Percentiles rank a stretch among this genome's conserved stretches.
phyloP scores from a whole-genome alignment of 2,888 invertebrate genomes.

The Belgica antarctica region DNA sequence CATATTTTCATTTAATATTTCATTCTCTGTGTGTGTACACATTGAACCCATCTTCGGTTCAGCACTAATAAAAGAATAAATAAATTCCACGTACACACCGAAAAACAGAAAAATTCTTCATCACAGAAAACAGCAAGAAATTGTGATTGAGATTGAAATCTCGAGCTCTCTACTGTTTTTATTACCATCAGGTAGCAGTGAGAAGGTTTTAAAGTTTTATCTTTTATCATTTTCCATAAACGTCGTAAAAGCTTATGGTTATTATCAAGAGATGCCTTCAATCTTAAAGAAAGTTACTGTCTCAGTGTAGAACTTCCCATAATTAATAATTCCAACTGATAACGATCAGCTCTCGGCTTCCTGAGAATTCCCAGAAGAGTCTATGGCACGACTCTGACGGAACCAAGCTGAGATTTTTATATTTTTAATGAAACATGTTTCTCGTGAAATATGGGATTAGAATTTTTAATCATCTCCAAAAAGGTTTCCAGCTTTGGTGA shows the following conservation, averaged over 20 bases:
- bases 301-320: too few relatives aligned
- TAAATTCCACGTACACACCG: constrained; percentile 35
- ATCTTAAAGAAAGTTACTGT: too few relatives aligned
- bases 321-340: too few relatives aligned
- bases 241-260: neutral
- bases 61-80: constrained; percentile 15
- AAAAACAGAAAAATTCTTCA: neutral
- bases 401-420: neutral
- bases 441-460: neutral
- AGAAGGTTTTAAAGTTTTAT: constrained; percentile 9
- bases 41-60: neutral
- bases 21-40: neutral
- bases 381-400: neutral
- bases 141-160: constrained; percentile 32
- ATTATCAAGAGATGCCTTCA: too few relatives aligned
- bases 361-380: neutral
- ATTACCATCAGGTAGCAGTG: constrained; percentile 40
- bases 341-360: neutral
- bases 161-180: constrained; percentile 14
- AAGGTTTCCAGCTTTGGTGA: neutral
- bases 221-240: constrained; percentile 34
- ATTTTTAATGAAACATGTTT: neutral
- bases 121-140: neutral
- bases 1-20: neutral
- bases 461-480: neutral